Evolutionary conservation across 2,113 vertebrate species (phyloP).

Genomic region (Silurus glanis): DNA sequence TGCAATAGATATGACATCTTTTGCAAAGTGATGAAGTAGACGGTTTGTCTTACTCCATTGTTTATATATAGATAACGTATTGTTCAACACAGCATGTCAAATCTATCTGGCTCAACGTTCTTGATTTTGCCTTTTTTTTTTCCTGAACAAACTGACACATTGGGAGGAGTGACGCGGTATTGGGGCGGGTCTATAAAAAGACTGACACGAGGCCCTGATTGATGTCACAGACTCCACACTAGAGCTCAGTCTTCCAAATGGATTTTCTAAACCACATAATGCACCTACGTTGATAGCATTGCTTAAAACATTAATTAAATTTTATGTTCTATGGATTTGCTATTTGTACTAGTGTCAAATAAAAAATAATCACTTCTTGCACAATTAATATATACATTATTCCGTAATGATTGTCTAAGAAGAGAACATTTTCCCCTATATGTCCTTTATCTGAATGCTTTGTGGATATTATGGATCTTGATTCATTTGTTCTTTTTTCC

Average conservation of each 20-base stretch:
- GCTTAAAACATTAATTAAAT: not conserved
- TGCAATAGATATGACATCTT: not conserved
- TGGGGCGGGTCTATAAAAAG: not conserved
- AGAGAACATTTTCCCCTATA: not conserved
- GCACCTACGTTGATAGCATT: not conserved
- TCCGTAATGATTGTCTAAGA: not conserved
- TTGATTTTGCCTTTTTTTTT: not conserved
- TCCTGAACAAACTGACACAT: not conserved
- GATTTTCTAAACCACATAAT: not conserved
- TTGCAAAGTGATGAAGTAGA: not conserved
- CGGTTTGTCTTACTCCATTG: not conserved
- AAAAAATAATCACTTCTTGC: not conserved
- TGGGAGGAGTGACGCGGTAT: not conserved
- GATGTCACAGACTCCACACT: not conserved
- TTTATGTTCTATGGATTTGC: not conserved
- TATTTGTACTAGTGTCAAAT: not conserved
- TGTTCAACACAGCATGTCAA: not conserved
- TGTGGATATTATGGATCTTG: not conserved
- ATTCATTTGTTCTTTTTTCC: not conserved
- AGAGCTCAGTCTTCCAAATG: not conserved
- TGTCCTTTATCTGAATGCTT: not conserved
- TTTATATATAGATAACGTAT: not conserved
- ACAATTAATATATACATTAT: not conserved
- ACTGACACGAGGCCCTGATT: not conserved
- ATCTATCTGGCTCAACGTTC: not conserved